Conservation (phyloP, 1,140 invertebrate species). For the Pomacea maculata region DNA sequence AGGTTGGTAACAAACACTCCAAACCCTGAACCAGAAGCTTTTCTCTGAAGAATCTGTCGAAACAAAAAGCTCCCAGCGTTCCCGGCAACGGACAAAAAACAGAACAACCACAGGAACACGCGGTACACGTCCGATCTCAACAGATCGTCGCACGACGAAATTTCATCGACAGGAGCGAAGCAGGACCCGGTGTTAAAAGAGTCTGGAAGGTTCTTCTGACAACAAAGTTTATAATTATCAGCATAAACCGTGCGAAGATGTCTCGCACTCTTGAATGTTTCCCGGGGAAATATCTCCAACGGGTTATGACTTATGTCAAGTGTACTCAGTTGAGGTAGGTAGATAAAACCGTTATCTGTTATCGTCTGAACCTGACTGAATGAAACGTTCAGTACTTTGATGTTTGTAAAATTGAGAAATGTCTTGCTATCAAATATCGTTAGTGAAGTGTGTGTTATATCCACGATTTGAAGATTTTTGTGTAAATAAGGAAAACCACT, state of each 20-base stretch:
- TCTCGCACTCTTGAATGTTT: constrained; percentile 16
- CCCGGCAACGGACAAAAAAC: constrained; percentile 31
- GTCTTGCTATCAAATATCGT: background rate
- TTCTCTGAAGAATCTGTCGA: constrained; percentile 10
- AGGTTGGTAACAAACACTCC: constrained; percentile 41
- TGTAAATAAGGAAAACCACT: background rate
- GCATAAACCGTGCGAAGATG: constrained; percentile 18
- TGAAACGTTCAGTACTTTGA: constrained; percentile 1
- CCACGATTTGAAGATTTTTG: background rate
- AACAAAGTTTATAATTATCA: constrained; percentile 38
- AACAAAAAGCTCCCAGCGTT: constrained; percentile 29
- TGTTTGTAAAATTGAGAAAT: constrained; percentile 8
- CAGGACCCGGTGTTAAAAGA: constrained; percentile 1
- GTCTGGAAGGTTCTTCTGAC: constrained; percentile 23
- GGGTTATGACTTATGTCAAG: constrained; percentile 19
- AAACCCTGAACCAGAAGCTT: constrained; percentile 21
- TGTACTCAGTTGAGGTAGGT: background rate
- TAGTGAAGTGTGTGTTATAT: constrained; percentile 1
- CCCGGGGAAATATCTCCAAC: constrained; percentile 16
- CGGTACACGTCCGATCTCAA: constrained; percentile 28
- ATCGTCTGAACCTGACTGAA: constrained; percentile 1
- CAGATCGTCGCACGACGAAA: constrained; percentile 43
- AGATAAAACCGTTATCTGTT: constrained; percentile 12
- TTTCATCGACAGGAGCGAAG: constrained; percentile 25
- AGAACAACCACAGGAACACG: constrained; percentile 38